Evolutionary conservation across 2,797 vertebrate species (phyloP).

Genomic region (Pteronotus mesoamericanus): DNA sequence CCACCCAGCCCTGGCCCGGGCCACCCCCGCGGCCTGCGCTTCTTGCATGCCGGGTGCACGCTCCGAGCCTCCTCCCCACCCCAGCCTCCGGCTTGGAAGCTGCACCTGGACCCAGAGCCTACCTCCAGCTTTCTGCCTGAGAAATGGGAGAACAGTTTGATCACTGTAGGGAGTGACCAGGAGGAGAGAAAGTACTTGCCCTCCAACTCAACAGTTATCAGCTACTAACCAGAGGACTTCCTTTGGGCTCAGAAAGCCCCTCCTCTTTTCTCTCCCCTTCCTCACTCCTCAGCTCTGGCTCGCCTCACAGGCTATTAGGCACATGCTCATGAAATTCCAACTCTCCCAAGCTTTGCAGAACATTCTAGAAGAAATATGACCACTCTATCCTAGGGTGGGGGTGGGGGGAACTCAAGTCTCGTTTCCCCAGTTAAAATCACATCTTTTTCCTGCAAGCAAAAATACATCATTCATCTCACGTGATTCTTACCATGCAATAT

Average conservation of each 20-base stretch:
- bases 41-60: rapidly evolving
- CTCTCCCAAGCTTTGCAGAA: not conserved
- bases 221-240: not conserved
- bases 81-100: not conserved
- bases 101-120: not conserved
- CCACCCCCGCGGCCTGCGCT: not conserved
- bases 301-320: not conserved
- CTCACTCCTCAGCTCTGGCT: rapidly evolving
- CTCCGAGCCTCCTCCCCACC: not conserved
- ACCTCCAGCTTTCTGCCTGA: not conserved
- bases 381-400: not conserved
- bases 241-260: not conserved
- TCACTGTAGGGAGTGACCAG: not conserved
- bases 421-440: not conserved
- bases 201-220: not conserved
- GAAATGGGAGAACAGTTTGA: not conserved
- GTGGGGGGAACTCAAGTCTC: not conserved
- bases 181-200: not conserved
- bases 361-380: not conserved
- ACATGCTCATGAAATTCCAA: not conserved
- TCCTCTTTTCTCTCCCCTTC: too few species aligned
- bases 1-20: not conserved
- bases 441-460: not conserved
- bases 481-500: not conserved
- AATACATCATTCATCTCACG: not conserved